Base-by-base conservation (phyloP, 2,888 invertebrate genomes). In the Chymomyza amoena region DNA sequence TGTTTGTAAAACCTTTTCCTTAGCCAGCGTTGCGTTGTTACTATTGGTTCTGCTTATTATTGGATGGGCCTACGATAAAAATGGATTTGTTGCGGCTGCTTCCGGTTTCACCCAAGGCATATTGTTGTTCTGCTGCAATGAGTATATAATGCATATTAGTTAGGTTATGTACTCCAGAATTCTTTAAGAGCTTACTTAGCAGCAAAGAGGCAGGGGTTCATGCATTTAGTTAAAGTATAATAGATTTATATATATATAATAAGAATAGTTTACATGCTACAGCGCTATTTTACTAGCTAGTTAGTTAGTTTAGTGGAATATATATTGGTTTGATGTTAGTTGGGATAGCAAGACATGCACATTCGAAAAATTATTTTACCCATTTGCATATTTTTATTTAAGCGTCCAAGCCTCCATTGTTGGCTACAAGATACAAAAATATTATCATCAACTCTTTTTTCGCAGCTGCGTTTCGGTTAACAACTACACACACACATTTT, bases 371-470 rank as follows among this genome's bases (percentile, higher is more conserved):
- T 69, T 75, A 80, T 75, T 90, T 91, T 91, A 91, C 91, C 91
- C 90, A 90, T 91, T 89, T 79, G 82, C 77, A 82, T 80, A 75
- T 84, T 84, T 60, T 87, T 92, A 92, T 91, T 92, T 92, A 91
- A 92, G 92, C 91, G 91, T 92, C 92, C 92, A 92, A 92, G 92
- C 92, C 89, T 91, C 92, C 92, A 91, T 90, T 88, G 92, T 89
- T 87, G 90, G 92, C 92, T 92, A 92, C 91, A 92, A 90, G 83
- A 88, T 86, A 88, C 67, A 78, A 80, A 80, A 79, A 86, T 72
- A 70, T 82, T 80, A 81, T 82, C 78, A 74, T 87, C 83, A 84
- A 84, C 80, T 74, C 64, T 50, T 32, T 57, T 67, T 32, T 57
- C 66, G 64, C 64, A 56, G 57, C 68, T 66, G 68, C 66, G 50